A percentile compares a stretch with the other conserved stretches of the same genome.
phyloP scores from a whole-genome alignment of 2,888 invertebrate species.

The Invenusta paracnida region DNA sequence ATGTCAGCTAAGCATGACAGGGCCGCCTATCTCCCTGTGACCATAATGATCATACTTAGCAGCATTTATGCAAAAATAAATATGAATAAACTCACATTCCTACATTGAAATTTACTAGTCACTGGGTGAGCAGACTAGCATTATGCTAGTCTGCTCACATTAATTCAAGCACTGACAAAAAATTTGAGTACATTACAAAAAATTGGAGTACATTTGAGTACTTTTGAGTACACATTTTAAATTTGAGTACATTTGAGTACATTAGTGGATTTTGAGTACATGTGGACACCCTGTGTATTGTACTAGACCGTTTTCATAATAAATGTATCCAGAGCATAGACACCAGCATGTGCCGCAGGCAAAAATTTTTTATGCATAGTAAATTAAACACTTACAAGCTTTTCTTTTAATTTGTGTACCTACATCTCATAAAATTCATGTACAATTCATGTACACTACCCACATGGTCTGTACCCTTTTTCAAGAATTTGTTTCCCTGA shows the following conservation, averaged over 20 bases:
- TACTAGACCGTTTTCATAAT: too few species aligned
- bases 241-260: background rate
- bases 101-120: background rate
- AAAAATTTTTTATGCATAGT: too few species aligned
- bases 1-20: background rate
- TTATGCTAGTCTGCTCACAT: background rate
- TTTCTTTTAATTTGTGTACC: too few species aligned
- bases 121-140: background rate
- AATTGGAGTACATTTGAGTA: too few species aligned
- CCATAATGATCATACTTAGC: background rate
- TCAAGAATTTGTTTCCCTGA: too few species aligned
- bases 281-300: background rate
- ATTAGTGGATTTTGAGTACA: background rate
- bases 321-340: too few species aligned
- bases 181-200: background rate
- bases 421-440: too few species aligned
- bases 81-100: background rate
- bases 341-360: too few species aligned
- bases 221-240: background rate
- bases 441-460: too few species aligned
- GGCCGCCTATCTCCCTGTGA: background rate
- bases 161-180: background rate
- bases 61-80: background rate
- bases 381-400: too few species aligned
- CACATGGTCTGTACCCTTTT: too few species aligned